Evolutionary conservation across 1,140 invertebrate species (phyloP).

Genomic region (Sarcophaga peregrina): DNA sequence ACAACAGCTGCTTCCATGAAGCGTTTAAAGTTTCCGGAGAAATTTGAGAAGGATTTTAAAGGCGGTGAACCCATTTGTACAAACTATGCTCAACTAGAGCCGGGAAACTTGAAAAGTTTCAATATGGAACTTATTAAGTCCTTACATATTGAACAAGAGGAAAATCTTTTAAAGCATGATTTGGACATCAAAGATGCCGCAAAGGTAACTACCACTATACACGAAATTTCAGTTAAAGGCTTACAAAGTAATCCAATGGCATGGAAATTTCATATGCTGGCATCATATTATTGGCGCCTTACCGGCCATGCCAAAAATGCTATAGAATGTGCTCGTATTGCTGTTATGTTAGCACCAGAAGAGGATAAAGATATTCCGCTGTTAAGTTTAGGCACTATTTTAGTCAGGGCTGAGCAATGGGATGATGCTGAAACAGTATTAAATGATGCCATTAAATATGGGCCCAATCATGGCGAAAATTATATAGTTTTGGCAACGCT

Average conservation of each 20-base stretch:
- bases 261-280: conserved; percentile 87
- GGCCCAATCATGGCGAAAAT: conserved; percentile 76
- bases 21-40: conserved; percentile 56
- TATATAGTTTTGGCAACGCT: conserved; percentile 85
- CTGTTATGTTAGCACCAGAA: conserved; percentile 79
- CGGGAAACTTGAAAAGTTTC: conserved; percentile 80
- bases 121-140: conserved; percentile 64
- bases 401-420: conserved; percentile 78
- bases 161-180: conserved; percentile 72
- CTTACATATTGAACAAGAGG: conserved; percentile 74
- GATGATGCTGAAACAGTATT: conserved; percentile 84
- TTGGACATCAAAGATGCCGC: conserved; percentile 75
- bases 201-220: conserved; percentile 66
- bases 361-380: conserved; percentile 82
- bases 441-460: conserved; percentile 83
- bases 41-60: conserved; percentile 53
- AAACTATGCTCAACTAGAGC: conserved; percentile 69
- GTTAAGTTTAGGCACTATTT: conserved; percentile 83
- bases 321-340: conserved; percentile 82
- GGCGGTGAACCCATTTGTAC: conserved; percentile 75
- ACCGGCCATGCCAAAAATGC: conserved; percentile 82
- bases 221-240: conserved; percentile 67
- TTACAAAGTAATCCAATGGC: conserved; percentile 79
- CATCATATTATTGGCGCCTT: conserved; percentile 86
- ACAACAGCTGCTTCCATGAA: conserved; percentile 56